phyloP scores from a whole-genome alignment of 1,140 invertebrate species.

The Sminthurinus signatus region DNA sequence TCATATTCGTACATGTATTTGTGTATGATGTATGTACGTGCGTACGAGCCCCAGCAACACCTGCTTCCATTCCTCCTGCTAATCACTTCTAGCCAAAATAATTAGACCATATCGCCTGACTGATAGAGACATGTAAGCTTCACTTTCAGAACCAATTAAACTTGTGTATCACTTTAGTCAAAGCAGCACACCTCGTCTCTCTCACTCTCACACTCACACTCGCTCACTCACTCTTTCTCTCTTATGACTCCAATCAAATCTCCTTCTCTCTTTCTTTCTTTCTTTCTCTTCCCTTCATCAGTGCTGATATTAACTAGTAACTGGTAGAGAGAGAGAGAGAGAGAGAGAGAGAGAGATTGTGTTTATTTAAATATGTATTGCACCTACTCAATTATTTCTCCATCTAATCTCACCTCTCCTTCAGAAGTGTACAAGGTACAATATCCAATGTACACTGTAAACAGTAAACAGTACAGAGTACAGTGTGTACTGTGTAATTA shows the following conservation, averaged over 20 bases:
- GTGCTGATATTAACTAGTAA: background rate
- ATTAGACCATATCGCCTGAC: conserved; percentile 7
- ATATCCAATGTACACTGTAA: too few species aligned
- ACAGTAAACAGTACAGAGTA: too few species aligned
- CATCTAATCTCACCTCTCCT: too few species aligned
- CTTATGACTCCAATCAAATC: background rate
- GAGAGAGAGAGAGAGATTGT: too few species aligned
- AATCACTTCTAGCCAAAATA: conserved; percentile 22
- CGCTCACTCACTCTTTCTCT: background rate
- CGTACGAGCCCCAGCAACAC: too few species aligned
- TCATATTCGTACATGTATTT: too few species aligned
- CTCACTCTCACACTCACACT: background rate
- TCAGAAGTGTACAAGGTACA: too few species aligned
- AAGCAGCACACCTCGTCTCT: conserved; percentile 3
- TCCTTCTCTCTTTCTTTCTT: background rate
- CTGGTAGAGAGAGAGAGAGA: too few species aligned
- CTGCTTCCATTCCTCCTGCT: conserved; percentile 8
- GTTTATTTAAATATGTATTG: too few species aligned
- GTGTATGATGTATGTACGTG: too few species aligned
- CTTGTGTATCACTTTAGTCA: conserved; percentile 6
- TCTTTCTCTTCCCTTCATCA: background rate
- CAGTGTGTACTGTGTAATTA: too few species aligned
- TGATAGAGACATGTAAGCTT: conserved; percentile 12
- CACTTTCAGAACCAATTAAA: conserved; percentile 13
- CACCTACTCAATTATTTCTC: too few species aligned